Percentiles rank a stretch among this genome's conserved stretches.
These are phyloP conservation scores for Lamellibrachia luymesi DNA, from an alignment of 1,140 invertebrate genomes.

Conservation along the genomic window DNA sequence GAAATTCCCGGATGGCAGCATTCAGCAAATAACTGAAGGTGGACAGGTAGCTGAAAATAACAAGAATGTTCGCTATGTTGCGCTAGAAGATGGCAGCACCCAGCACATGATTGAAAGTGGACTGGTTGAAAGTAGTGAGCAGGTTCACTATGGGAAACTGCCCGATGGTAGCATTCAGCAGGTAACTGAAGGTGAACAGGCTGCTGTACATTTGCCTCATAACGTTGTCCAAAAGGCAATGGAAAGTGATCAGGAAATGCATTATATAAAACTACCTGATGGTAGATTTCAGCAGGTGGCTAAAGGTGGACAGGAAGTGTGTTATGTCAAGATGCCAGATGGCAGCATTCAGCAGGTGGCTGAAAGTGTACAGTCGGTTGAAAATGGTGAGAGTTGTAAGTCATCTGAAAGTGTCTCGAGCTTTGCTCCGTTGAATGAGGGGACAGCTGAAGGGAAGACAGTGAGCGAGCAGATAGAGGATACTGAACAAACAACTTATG, in stretches of 20 bases:
- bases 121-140: background rate
- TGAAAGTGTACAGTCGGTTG: background rate
- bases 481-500: background rate
- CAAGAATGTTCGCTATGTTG: background rate
- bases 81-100: background rate
- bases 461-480: background rate
- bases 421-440: background rate
- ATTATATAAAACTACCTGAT: background rate
- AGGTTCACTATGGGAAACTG: background rate
- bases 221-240: background rate
- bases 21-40: background rate
- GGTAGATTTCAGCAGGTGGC: background rate
- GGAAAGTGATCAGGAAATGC: background rate
- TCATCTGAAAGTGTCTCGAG: too few species aligned
- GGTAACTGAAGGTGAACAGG: background rate
- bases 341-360: background rate
- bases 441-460: background rate
- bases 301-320: background rate
- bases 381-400: background rate
- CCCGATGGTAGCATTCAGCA: background rate
- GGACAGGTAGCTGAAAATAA: background rate
- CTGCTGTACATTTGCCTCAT: background rate
- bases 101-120: background rate
- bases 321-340: background rate
- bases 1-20: background rate